Evolutionary conservation across 2,113 vertebrate species (phyloP).

Genomic region (Hiodon tergisus): DNA sequence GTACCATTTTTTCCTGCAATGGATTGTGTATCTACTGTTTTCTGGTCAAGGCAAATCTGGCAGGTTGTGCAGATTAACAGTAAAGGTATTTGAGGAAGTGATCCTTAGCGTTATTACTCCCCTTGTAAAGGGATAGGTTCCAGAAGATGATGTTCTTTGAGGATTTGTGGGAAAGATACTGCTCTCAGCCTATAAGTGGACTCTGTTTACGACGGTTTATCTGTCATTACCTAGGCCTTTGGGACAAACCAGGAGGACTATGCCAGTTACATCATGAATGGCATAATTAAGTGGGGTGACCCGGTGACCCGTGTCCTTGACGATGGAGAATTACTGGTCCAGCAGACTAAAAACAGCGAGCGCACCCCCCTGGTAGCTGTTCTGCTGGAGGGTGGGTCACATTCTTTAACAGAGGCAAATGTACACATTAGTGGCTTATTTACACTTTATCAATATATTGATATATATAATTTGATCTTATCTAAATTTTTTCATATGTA

Average conservation of each 20-base stretch:
- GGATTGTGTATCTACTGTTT: background rate
- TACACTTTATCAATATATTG: no score
- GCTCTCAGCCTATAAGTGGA: background rate
- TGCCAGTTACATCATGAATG: constrained; percentile 94
- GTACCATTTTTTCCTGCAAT: background rate
- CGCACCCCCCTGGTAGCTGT: constrained; percentile 91
- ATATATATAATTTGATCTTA: no score
- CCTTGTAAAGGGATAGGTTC: background rate
- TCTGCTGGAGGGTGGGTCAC: constrained; percentile 77
- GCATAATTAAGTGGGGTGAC: constrained; percentile 90
- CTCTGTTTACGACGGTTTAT: background rate
- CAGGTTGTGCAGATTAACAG: no score
- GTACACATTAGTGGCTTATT: background rate
- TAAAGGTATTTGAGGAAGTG: no score
- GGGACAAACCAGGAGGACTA: constrained; percentile 97
- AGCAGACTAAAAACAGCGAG: constrained; percentile 93
- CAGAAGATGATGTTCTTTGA: background rate
- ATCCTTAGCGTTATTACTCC: background rate
- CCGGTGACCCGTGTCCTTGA: constrained; percentile 79
- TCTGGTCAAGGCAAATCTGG: no score
- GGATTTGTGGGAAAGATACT: background rate
- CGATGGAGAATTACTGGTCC: constrained; percentile 87
- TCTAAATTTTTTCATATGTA: no score
- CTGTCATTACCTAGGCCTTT: constrained; percentile 69
- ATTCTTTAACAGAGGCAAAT: background rate